Base-by-base conservation (phyloP, 2,888 invertebrate species). In the Ornithoptera alexandrae region DNA sequence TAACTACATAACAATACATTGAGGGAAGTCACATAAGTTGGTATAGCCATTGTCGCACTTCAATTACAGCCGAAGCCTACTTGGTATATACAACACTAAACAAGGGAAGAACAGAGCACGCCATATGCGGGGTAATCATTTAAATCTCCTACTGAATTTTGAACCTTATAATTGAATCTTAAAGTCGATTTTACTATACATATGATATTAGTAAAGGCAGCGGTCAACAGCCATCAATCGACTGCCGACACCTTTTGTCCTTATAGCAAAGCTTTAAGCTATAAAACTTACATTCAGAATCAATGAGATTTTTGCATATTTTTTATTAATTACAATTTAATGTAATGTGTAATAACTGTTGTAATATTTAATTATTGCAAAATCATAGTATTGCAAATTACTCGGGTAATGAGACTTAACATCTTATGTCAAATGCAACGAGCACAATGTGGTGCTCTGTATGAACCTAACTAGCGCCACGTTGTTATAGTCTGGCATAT, bases 231-330 rank as follows among this genome's bases (percentile, higher is more conserved):
- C n/a, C 57, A n/a, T 58, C 57, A 58, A 58, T 58, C 22, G 57
- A 20, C 57, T 58, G 57, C 12, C 22, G 57, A 58, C 57, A 22
- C 57, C 57, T 24, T 58, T 58, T 58, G 57, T 56, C 30, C 30
- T 4, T 30, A 30, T 30, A 3, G 30, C 30, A 30, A 30, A 30
- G 30, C 30, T 30, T 30, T 30, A 5, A 30, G 30, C 30, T 30
- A 30, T 30, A 30, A 3, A 30, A 30, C 4, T 30, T 30, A 30
- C 30, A 30, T 30, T 30, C 30, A 30, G 30, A 30, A 30, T 30
- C 24, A 30, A 30, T 30, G 30, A 5, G 30, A 5, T 30, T 30
- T 30, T 30, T 30, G 3, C 30, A 30, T 30, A 30, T 30, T 30
- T 30, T 3, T 30, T 30, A 30, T 3, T 30, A 30, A 30, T 30